Base-by-base conservation (phyloP, 1,140 invertebrate species). In the Brachionus calyciflorus region DNA sequence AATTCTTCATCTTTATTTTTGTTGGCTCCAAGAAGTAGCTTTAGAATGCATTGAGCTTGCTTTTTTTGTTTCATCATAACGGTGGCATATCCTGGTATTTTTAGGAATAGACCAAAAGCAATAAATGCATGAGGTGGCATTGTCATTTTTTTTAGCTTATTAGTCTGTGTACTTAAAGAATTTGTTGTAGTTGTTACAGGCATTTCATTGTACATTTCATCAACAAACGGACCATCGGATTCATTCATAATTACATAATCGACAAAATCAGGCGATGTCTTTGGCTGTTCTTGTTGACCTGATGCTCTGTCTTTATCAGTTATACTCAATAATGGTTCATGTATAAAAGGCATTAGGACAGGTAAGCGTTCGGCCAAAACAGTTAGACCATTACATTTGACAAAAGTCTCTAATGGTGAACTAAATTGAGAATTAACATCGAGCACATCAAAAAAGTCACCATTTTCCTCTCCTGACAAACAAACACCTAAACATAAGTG, bases 81-180 rank as follows among this genome's bases (percentile, higher is more conserved):
- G 82, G 93, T 92, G 0, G 93, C 92, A 83, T 94, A 96, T 4
- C 92, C 91, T 0, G 92, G 92, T 76, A 96, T 84, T 51, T 92
- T 87, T 7, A 96, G 85, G 81, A 96, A 93, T 14, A 94, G 84
- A 4, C 92, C 92, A 82, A 96, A 93, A 1, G 93, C 93, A 9
- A 92, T 90, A 30, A 96, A 86, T 28, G 92, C 93, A 85, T 95
- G 93, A 21, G 91, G 90, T 2, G 93, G 93, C 33, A 95, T 91
- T 17, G 79, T 88, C 82, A 26, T 73, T 51, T 65, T 49, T 21
- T 55, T 49, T 2, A 73, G 46, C 19, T 73, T 73, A 40, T 30
- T 40, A 0, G 46, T 37, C 17, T 73, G 69, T 51, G 55, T 53
- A 49, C 49, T 68, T 14, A 24, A 63, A 40, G 37, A 49, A 40